These are phyloP conservation scores for Lochmaea crataegi DNA, from an alignment of 2,888 invertebrate genomes.

Conservation along the genomic window DNA sequence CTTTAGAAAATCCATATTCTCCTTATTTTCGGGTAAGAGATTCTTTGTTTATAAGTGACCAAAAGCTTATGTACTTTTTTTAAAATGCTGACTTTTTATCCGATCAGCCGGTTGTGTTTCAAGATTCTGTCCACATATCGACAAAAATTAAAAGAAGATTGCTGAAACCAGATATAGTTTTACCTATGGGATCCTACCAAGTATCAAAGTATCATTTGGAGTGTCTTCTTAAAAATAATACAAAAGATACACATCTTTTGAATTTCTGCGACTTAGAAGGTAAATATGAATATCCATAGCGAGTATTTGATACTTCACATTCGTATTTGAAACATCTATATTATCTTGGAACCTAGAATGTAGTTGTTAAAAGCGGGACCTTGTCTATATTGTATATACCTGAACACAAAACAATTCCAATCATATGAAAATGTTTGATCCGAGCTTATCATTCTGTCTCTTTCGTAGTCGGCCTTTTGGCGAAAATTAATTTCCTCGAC, in stretches of 20 bases:
- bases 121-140: conserved; percentile 38
- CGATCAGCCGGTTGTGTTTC: conserved; percentile 14
- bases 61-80: not conserved
- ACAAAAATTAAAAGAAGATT: conserved; percentile 39
- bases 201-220: conserved; percentile 25
- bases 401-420: too few relatives aligned
- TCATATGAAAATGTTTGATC: too few relatives aligned
- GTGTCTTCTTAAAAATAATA: conserved; percentile 14
- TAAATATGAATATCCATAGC: conserved; percentile 18
- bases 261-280: conserved; percentile 16
- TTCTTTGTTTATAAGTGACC: not conserved
- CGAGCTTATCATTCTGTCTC: too few relatives aligned
- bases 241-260: conserved; percentile 40
- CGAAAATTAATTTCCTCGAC: too few relatives aligned
- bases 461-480: too few relatives aligned
- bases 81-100: not conserved
- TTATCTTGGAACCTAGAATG: too few relatives aligned
- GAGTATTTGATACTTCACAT: too few relatives aligned
- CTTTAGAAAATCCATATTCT: not conserved
- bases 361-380: too few relatives aligned
- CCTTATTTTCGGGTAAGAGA: conserved; percentile 4
- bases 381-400: too few relatives aligned
- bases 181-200: conserved; percentile 30
- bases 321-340: too few relatives aligned
- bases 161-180: conserved; percentile 25